Percentiles rank a stretch among this genome's conserved stretches.
These are phyloP conservation scores for Poecilus cupreus DNA, from an alignment of 2,888 invertebrate species.

Conservation along the genomic window DNA sequence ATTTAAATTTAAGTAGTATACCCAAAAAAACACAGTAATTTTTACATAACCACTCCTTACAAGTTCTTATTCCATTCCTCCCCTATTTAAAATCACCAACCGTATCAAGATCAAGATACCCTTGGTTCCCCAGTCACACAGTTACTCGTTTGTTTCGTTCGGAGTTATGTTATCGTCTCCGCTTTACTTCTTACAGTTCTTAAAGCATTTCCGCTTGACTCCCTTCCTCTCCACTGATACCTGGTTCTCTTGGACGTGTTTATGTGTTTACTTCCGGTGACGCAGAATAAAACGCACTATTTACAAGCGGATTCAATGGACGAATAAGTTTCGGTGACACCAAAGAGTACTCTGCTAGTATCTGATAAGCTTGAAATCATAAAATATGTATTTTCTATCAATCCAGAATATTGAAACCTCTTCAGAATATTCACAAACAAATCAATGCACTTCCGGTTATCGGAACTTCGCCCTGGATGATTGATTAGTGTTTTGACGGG, in stretches of 20 bases:
- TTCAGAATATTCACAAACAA: slow-evolving; percentile 24
- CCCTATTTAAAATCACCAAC: slow-evolving; percentile 2
- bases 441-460: slow-evolving; percentile 40
- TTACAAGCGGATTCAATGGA: slow-evolving; percentile 16
- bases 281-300: slow-evolving; percentile 20
- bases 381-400: slow-evolving; percentile 35
- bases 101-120: slow-evolving; percentile 34
- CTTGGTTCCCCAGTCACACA: slow-evolving; percentile 18
- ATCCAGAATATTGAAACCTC: slow-evolving; percentile 27
- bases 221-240: not conserved
- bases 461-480: slow-evolving; percentile 13
- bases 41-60: slow-evolving; percentile 5
- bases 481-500: slow-evolving; percentile 17
- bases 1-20: not conserved
- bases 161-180: slow-evolving; percentile 6
- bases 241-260: not conserved
- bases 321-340: not conserved
- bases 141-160: slow-evolving; percentile 21
- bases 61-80: not conserved
- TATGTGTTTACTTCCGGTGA: slow-evolving; percentile 35
- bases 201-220: slow-evolving; percentile 16
- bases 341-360: not conserved
- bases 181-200: slow-evolving; percentile 9
- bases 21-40: not conserved
- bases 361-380: too few relatives aligned